Evolutionary conservation across 1,140 invertebrate species (phyloP), one percentile per base, ranked within the genome.

Genomic region (Eumaeus atala): DNA sequence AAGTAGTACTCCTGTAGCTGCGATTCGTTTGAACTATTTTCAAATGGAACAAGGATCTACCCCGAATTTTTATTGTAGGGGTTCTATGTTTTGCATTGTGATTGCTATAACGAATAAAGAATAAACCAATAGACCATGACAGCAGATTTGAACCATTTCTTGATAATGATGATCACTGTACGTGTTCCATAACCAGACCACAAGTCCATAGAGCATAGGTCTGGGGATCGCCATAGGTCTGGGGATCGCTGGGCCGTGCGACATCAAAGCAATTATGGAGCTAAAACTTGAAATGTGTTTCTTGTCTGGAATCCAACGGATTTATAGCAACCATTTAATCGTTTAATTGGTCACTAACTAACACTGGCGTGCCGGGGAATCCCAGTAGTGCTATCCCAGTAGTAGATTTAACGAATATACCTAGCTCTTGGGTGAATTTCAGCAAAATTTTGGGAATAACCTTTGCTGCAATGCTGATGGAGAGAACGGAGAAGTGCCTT

Each of bases 251-350:
- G 18, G 10, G 21, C 47, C 47, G 17, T 48, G 37, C 37, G 37
- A 48, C 47, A 12, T 16, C 44, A 33, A 48, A 18, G 21, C 47
- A 48, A 48, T 48, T 48, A 48, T 48, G 21, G 16, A 48, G 47
- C 17, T 48, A 48, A 48, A 48, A 48, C 47, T 48, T 48, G 47
- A 48, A 48, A 48, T 48, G 47, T 48, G 47, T 48, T 48, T 48
- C 47, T 48, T 48, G 47, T 48, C 44, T 21, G 21, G 7, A 48
- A 28, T 48, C 47, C 21, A 48, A 16, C 47, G 47, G 28, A 48
- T 48, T 48, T 48, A 48, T 48, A 18, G 47, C 17, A 33, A 48
- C 47, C 47, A 44, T 44, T 44, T 44, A 44, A 44, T 44, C 40
- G 14, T 44, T 44, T 44, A 44, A 44, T 44, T 44, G 40, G 40